Percentiles rank a stretch among this genome's conserved stretches.
These are phyloP conservation scores for Lynx canadensis DNA, from an alignment of 2,113 vertebrate genomes.

Conservation along the genomic window DNA sequence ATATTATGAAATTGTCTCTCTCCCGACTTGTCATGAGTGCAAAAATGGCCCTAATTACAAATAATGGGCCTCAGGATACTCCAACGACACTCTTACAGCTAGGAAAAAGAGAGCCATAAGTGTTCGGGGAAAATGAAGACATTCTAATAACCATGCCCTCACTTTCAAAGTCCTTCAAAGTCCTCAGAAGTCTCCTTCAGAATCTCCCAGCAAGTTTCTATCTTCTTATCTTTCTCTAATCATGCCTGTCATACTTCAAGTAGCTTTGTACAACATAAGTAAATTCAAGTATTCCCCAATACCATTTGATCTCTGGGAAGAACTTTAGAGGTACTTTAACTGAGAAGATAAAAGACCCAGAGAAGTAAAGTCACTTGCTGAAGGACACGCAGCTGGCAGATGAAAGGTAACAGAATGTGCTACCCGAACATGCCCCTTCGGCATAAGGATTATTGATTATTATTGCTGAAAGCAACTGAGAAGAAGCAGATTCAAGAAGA, in stretches of 20 bases:
- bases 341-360: not conserved
- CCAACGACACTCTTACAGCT: constrained; percentile 9
- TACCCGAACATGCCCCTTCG: not conserved
- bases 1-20: constrained; percentile 36
- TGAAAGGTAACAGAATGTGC: not conserved
- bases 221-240: constrained; percentile 53
- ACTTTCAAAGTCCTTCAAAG: constrained; percentile 66
- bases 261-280: constrained; percentile 24
- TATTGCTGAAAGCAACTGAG: not conserved
- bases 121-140: constrained; percentile 35
- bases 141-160: constrained; percentile 1
- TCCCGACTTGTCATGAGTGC: constrained; percentile 7
- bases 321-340: not conserved
- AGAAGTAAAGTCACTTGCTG: not conserved
- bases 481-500: not conserved
- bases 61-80: constrained; percentile 54
- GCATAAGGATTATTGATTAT: not conserved
- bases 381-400: not conserved
- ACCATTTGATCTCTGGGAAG: not conserved
- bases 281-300: not conserved
- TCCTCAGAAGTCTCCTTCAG: constrained; percentile 59
- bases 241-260: constrained; percentile 14
- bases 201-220: constrained; percentile 46
- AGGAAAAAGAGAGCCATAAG: not conserved
- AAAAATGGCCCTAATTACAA: constrained; percentile 67